Evolutionary conservation across 2,113 vertebrate genomes (phyloP).

Genomic region (Pristiophorus japonicus): DNA sequence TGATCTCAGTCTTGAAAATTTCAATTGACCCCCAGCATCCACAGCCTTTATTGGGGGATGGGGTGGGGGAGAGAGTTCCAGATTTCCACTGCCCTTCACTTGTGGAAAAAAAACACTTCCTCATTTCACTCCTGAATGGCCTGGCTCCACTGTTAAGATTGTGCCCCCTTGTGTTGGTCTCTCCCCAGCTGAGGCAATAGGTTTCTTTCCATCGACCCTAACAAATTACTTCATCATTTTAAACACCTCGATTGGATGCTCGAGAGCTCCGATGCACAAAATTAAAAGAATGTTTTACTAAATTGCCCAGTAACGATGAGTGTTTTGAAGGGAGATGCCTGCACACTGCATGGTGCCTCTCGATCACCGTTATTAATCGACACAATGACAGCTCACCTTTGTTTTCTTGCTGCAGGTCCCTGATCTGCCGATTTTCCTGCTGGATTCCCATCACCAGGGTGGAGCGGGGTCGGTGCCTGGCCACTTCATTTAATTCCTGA

Average conservation of each 20-base stretch:
- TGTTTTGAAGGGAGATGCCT: background rate
- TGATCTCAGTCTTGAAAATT: background rate
- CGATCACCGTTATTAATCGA: background rate
- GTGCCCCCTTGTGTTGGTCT: too few species aligned
- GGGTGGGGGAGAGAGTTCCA: background rate
- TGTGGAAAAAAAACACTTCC: too few species aligned
- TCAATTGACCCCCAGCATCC: background rate
- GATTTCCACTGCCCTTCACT: background rate
- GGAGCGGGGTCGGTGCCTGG: slow-evolving; percentile 88
- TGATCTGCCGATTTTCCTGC: slow-evolving; percentile 93
- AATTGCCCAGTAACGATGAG: background rate
- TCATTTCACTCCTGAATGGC: background rate
- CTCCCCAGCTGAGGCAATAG: background rate
- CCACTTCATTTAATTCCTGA: slow-evolving; percentile 85
- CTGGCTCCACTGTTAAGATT: background rate
- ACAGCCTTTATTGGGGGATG: background rate
- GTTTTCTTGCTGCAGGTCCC: slow-evolving; percentile 92
- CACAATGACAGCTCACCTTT: slow-evolving; percentile 64
- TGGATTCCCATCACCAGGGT: slow-evolving; percentile 92
- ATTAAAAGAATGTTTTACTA: background rate
- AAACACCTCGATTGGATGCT: background rate
- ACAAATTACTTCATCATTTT: background rate
- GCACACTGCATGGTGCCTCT: background rate
- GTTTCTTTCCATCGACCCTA: background rate
- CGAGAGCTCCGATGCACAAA: background rate